A percentile compares a stretch with the other conserved stretches of the same genome.
phyloP scores from a whole-genome alignment of 1,140 invertebrate species.

The Atta texana region DNA sequence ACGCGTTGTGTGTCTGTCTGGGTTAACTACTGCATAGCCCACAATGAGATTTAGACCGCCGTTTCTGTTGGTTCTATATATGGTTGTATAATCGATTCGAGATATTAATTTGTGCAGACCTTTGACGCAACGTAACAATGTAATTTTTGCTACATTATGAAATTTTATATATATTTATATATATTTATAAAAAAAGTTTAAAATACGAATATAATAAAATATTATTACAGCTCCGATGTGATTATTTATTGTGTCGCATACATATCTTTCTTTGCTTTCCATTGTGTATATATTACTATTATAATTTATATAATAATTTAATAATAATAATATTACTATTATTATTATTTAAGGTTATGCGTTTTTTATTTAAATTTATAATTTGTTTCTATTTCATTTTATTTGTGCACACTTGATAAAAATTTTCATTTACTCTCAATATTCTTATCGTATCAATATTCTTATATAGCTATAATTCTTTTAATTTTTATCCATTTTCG shows the following conservation, averaged over 20 bases:
- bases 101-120: not conserved
- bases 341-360: too few relatives aligned
- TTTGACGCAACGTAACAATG: not conserved
- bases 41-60: not conserved
- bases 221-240: not conserved
- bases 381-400: not conserved
- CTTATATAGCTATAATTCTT: not conserved
- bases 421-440: not conserved
- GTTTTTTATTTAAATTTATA: not conserved
- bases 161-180: not conserved
- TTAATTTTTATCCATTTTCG: not conserved
- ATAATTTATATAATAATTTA: too few relatives aligned
- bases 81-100: slow-evolving; percentile 12
- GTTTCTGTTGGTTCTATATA: not conserved
- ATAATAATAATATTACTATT: too few relatives aligned
- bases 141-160: not conserved
- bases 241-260: not conserved
- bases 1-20: not conserved
- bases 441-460: not conserved
- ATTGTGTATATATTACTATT: not conserved
- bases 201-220: not conserved
- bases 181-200: not conserved
- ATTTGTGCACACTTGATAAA: not conserved
- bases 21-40: slow-evolving; percentile 18
- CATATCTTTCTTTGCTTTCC: not conserved